Evolutionary conservation across 2,888 invertebrate genomes (phyloP).

Genomic region (Branchellion lobata): DNA sequence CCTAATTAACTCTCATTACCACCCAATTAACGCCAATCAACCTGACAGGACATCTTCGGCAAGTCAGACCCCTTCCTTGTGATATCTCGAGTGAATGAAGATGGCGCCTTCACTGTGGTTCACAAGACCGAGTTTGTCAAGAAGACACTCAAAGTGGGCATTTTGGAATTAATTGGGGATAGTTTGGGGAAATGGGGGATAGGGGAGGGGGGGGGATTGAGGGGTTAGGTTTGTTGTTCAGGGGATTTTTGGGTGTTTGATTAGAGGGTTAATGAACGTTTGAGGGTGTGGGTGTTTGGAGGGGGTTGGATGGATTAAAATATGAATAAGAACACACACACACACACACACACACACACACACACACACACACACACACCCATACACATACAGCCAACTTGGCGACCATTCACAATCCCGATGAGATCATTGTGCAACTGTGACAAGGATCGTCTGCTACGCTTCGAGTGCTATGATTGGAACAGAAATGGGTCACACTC

Average conservation of each 20-base stretch:
- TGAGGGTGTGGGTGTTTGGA: too few relatives aligned
- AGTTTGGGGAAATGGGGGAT: too few relatives aligned
- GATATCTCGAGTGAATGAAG: slow-evolving; percentile 64
- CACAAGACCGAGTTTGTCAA: slow-evolving; percentile 66
- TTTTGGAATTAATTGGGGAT: slow-evolving; percentile 28
- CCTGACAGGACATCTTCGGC: slow-evolving; percentile 66
- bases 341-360: too few relatives aligned
- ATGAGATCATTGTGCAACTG: slow-evolving; percentile 65
- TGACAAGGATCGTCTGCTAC: slow-evolving; percentile 65
- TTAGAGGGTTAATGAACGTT: too few relatives aligned
- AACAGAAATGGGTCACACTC: slow-evolving; percentile 62
- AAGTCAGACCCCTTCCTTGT: slow-evolving; percentile 66
- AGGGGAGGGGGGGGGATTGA: too few relatives aligned
- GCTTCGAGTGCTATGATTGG: slow-evolving; percentile 65
- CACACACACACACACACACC: too few relatives aligned
- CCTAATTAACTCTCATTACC: too few relatives aligned
- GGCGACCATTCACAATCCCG: slow-evolving; percentile 64
- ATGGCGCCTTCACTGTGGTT: slow-evolving; percentile 63
- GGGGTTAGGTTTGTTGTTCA: too few relatives aligned
- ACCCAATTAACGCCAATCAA: too few relatives aligned
- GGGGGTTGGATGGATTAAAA: too few relatives aligned
- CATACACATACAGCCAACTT: slow-evolving; percentile 61
- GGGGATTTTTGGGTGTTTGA: too few relatives aligned
- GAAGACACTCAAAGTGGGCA: slow-evolving; percentile 63
- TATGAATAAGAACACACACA: too few relatives aligned